Evolutionary conservation across 2,888 invertebrate genomes (phyloP), one percentile per base, ranked within the genome.

Genomic region (Xanthia icteritia): DNA sequence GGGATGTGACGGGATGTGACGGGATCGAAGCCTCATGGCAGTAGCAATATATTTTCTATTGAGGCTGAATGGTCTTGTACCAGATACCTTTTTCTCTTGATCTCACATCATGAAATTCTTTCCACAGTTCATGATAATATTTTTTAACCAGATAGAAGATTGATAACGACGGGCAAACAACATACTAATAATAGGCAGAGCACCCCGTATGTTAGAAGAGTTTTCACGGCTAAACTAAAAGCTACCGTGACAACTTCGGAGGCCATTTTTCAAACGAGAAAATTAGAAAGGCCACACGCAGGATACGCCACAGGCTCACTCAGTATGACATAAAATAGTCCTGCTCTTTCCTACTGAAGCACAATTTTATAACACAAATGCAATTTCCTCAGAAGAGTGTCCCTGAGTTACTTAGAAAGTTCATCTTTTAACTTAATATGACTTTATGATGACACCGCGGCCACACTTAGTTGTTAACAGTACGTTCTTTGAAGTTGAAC

Each of bases 341-440:
- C 5, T 45, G n/a, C 51, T 54, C 36, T 48, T 23, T 39, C 65
- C 27, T 66, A n/a, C 60, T 58, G 71, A 64, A 76, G 42, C 69
- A 45, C 61, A 72, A 63, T 76, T 73, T 81, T 45, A 76, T 67
- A 67, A 68, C 64, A 60, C 45, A 76, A 86, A 79, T 70, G 64
- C 80, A 71, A 73, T 80, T 85, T 79, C 73, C 67, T 51, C 51
- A 66, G 76, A 75, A 74, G 61, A 71, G 69, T 71, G 45, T 77
- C 74, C 64, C n/a, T 54, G 54, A 69, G 63, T 69, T 78, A 63
- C 79, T 76, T 48, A 39, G 71, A 63, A 71, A 71, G 73, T 73
- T 77, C 76, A 72, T 76, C 39, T 72, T 69, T 61, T 64, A 67
- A 83, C 31, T 65, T 77, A 77, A 84, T 79, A 27, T 56, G 51